Conservation (phyloP, 2,113 vertebrate genomes). For the Ardeotis arabs region DNA sequence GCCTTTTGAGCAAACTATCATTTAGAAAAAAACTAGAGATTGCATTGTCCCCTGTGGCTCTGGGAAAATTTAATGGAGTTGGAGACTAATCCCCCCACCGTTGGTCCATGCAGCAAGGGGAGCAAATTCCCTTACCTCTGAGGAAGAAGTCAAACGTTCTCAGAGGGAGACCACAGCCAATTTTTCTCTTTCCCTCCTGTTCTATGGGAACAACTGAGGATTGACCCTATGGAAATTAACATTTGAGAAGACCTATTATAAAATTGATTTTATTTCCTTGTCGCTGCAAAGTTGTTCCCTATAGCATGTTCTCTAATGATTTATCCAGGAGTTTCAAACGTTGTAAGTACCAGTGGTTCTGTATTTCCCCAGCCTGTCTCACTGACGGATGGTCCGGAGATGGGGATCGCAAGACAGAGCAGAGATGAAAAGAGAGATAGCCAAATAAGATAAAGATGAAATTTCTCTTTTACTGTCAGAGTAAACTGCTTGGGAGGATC, state of each 20-base stretch:
- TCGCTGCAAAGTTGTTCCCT: slow-evolving; percentile 7
- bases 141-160: slow-evolving; percentile 21
- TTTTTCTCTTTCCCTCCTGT: neutral
- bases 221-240: slow-evolving; percentile 42
- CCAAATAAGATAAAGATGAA: neutral
- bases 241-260: slow-evolving; percentile 34
- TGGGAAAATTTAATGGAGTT: slow-evolving; percentile 32
- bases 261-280: slow-evolving; percentile 48
- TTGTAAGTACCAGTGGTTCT: slow-evolving; percentile 48
- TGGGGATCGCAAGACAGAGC: neutral
- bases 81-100: neutral
- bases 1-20: neutral
- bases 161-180: neutral
- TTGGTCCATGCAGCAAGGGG: neutral
- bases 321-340: slow-evolving; percentile 8
- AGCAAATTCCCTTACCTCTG: neutral
- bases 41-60: neutral
- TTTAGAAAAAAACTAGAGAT: slow-evolving; percentile 24
- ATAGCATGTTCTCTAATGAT: slow-evolving; percentile 34
- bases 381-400: neutral
- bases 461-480: neutral
- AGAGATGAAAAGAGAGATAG: slow-evolving; percentile 11
- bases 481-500: neutral
- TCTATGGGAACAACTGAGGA: slow-evolving; percentile 9
- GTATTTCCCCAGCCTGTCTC: slow-evolving; percentile 45